These are phyloP conservation scores for Aramus guarauna DNA, from an alignment of 2,113 vertebrate species.

Conservation along the genomic window DNA sequence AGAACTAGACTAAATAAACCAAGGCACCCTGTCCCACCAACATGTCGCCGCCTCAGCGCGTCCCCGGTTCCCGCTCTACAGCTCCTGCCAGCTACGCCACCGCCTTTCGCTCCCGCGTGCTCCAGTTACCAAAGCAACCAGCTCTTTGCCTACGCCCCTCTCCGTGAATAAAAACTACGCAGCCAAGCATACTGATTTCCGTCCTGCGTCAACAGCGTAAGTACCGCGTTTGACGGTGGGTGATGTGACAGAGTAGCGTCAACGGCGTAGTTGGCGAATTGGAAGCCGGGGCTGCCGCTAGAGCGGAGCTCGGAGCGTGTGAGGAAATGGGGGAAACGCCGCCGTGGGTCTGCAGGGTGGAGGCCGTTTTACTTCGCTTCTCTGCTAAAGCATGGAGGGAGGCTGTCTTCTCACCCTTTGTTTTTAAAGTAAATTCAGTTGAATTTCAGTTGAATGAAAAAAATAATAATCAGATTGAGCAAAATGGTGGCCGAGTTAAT, in stretches of 20 bases:
- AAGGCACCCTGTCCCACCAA: not conserved
- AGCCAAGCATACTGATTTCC: accelerated
- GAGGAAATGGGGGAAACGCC: accelerated
- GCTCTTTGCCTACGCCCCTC: not conserved
- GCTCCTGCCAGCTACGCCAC: not conserved
- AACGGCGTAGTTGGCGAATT: not conserved
- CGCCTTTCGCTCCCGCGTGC: not conserved
- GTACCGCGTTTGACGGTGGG: not conserved
- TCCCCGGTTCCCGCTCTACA: not conserved
- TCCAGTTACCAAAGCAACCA: not conserved
- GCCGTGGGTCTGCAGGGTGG: accelerated
- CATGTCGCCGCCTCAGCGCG: not conserved
- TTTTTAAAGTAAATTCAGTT: not conserved
- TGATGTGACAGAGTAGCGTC: not conserved
- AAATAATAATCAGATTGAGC: not conserved
- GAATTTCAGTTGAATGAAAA: not conserved
- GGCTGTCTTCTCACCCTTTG: accelerated
- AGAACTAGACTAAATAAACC: accelerated
- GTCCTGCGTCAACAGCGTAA: not conserved
- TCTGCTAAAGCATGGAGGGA: not conserved
- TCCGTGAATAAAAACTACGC: not conserved
- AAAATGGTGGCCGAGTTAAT: not conserved
- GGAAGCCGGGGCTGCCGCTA: no score
- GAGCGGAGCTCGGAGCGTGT: accelerated
- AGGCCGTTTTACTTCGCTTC: accelerated